These are phyloP conservation scores for Amyelois transitella DNA, from an alignment of 1,140 invertebrate genomes.

Conservation along the genomic window DNA sequence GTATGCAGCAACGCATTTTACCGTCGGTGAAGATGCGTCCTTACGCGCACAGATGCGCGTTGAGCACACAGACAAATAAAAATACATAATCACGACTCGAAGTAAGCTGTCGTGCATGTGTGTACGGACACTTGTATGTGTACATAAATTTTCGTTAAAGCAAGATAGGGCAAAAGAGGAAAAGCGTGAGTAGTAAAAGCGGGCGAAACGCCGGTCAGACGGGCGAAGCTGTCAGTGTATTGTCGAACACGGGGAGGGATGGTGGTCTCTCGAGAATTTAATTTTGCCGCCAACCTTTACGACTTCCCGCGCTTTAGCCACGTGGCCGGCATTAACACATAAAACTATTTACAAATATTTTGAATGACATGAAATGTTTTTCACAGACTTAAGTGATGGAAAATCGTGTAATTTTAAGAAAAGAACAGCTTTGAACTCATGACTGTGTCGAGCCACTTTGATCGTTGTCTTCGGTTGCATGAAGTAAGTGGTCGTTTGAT, in stretches of 20 bases:
- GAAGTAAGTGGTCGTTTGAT: slow-evolving; percentile 45
- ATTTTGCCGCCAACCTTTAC: slow-evolving; percentile 43
- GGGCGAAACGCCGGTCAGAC: slow-evolving; percentile 45
- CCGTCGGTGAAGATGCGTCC: slow-evolving; percentile 43
- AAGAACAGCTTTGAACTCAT: slow-evolving; percentile 44
- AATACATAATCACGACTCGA: slow-evolving; percentile 26
- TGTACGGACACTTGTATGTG: slow-evolving; percentile 42
- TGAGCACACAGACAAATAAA: slow-evolving; percentile 27
- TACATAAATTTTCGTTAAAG: slow-evolving; percentile 57
- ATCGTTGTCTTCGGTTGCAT: slow-evolving; percentile 40
- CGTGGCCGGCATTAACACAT: slow-evolving; percentile 26
- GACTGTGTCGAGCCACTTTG: slow-evolving; percentile 47
- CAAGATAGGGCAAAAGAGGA: slow-evolving; percentile 62
- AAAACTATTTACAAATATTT: background rate
- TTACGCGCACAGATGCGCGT: slow-evolving; percentile 30
- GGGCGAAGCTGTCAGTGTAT: slow-evolving; percentile 58
- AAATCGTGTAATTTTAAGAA: slow-evolving; percentile 26
- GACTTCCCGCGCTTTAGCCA: slow-evolving; percentile 55
- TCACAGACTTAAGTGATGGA: slow-evolving; percentile 13
- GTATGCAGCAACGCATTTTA: slow-evolving; percentile 48
- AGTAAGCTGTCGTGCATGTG: slow-evolving; percentile 49
- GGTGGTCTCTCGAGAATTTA: slow-evolving; percentile 38
- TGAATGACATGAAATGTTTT: slow-evolving; percentile 14
- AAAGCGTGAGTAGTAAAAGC: slow-evolving; percentile 55
- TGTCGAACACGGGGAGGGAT: slow-evolving; percentile 48